Conservation (phyloP, 2,888 invertebrate genomes). For the Xestia rhomboidea region DNA sequence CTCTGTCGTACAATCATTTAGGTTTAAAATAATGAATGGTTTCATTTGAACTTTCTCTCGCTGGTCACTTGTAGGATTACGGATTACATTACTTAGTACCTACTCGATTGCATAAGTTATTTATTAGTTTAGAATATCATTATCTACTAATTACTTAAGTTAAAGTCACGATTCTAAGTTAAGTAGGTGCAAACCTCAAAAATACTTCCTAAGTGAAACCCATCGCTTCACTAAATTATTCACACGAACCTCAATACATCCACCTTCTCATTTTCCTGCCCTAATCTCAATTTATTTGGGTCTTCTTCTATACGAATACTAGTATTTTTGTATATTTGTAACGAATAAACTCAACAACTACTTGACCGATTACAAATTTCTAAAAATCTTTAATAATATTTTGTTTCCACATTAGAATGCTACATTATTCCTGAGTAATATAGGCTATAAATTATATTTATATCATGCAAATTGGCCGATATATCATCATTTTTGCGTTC, state of each 20-base stretch:
- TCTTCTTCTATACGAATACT: not conserved
- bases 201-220: not conserved
- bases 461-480: no score
- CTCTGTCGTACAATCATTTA: slow-evolving; percentile 39
- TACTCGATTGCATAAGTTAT: slow-evolving; percentile 20
- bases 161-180: not conserved
- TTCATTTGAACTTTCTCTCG: slow-evolving; percentile 58
- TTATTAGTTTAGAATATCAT: slow-evolving; percentile 6
- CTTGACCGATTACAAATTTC: no score
- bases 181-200: not conserved
- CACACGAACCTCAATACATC: not conserved
- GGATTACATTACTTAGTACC: not conserved
- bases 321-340: no score
- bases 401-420: no score
- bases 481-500: no score
- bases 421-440: no score
- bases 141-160: not conserved
- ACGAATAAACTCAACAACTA: no score
- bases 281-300: not conserved
- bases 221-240: not conserved
- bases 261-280: not conserved
- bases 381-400: no score
- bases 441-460: no score
- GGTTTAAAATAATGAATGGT: slow-evolving; percentile 48
- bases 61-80: slow-evolving; percentile 29